phyloP scores from a whole-genome alignment of 2,797 vertebrate species.

The Melanotaenia maccullochi region DNA sequence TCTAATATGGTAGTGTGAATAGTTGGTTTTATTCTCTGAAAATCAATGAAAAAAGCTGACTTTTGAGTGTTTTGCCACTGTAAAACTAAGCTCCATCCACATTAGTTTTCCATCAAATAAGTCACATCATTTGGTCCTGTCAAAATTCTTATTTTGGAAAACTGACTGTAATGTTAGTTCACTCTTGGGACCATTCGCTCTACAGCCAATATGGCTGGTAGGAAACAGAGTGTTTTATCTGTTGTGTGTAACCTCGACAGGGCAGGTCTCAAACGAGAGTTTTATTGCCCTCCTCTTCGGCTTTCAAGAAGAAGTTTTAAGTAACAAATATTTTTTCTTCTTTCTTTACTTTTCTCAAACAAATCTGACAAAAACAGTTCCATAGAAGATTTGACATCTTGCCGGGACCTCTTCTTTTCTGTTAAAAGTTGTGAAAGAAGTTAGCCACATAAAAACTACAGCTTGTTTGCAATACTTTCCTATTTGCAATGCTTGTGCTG shows the following conservation, averaged over 20 bases:
- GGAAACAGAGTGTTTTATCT: constrained; percentile 45
- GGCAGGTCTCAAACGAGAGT: background rate
- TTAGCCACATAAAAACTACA: constrained; percentile 24
- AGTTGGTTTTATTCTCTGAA: constrained; percentile 16
- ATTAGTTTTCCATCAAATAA: constrained; percentile 5
- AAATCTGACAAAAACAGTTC: background rate
- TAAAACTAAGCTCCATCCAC: constrained; percentile 34
- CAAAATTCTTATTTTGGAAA: constrained; percentile 33
- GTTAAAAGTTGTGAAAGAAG: constrained; percentile 21
- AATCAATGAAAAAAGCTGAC: constrained; percentile 13
- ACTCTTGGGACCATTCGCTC: constrained; percentile 10
- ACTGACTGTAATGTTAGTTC: constrained; percentile 9
- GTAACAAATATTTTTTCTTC: background rate
- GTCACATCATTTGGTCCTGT: background rate
- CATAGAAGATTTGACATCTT: constrained; percentile 16
- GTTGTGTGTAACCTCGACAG: constrained; percentile 10
- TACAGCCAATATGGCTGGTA: constrained; percentile 27
- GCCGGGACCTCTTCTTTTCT: background rate
- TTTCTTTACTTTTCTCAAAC: background rate
- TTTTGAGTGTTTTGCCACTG: constrained; percentile 6
- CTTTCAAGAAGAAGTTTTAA: background rate
- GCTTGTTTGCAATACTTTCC: constrained; percentile 34
- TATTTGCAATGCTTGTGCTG: constrained; percentile 37
- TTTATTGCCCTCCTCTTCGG: constrained; percentile 1
- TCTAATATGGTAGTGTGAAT: background rate